Base-by-base conservation (phyloP, 2,797 vertebrate species). In the Eupleurogrammus muticus region DNA sequence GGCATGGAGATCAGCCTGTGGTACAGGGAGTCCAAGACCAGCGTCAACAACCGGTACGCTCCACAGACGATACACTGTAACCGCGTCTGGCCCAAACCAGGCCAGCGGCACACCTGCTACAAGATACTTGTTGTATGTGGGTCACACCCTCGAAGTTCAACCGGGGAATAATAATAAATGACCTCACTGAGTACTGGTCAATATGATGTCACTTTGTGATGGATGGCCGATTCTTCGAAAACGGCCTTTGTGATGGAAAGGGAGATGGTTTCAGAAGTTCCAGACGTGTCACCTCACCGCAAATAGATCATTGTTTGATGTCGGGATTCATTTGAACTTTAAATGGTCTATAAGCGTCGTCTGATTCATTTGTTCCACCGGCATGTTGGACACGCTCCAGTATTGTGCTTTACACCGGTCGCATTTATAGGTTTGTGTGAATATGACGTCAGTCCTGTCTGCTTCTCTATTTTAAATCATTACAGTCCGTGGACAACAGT, bases 1-100 rank as follows among this genome's bases (percentile, higher is more conserved):
- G 95, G 96, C 68, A 98, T 99, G 97, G 98, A 99, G 81, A 96
- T 99, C 89, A 99, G 98, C 86, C 94, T 99, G 67, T 99, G 98
- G 98, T 99, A 99, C 92, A 94, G 96, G 58, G 97, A 99, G 91
- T 99, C 97, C 82, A 99, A 99, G 93, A 99, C 97, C 72, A 96
- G 91, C 4, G 94, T 99, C 88, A 97, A 96, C 89, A 99, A 97
- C 91, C 92, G 95, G 98, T 99, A 94, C 58, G 24, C 38, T 51
- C 19, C 35, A 64, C 10, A 77, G 19, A 38, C 21, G 8, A 34
- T 21, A 7, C 42, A 46, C 40, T 36, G 16, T 47, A 61, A 14
- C 52, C 4, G 1, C 24, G 16, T 56, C 17, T 6, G 6, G 19
- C 21, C 23, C 0, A 2, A 56, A 48, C 1, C 24, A 0, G 55